A percentile compares a stretch with the other conserved stretches of the same genome.
Conservation (phyloP, 2,113 vertebrate genomes). For the Meles meles region DNA sequence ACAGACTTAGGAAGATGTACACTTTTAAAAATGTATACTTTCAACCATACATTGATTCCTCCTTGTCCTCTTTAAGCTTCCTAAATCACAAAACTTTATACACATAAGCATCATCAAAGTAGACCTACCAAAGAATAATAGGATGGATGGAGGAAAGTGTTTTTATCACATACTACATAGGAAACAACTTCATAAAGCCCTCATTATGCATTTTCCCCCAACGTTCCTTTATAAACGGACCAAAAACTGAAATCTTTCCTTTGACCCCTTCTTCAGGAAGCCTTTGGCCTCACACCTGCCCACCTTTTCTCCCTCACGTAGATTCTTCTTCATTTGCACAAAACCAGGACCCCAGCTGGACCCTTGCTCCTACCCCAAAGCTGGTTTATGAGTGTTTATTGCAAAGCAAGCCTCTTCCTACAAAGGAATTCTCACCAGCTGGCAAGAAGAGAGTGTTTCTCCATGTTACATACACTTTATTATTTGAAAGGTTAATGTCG, state of each 20-base stretch:
- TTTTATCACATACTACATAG: neutral
- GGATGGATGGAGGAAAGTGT: neutral
- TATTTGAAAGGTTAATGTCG: constrained; percentile 21
- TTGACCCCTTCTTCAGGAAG: neutral
- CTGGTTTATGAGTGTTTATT: neutral
- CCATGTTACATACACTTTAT: neutral
- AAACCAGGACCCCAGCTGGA: neutral
- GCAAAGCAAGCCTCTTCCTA: constrained; percentile 17
- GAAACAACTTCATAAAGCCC: neutral
- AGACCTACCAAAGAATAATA: neutral
- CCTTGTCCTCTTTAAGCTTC: neutral
- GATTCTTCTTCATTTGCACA: neutral
- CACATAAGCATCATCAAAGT: neutral
- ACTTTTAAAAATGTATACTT: neutral
- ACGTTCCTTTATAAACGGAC: neutral
- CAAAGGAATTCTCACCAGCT: constrained; percentile 8
- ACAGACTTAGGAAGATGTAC: neutral
- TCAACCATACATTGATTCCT: neutral
- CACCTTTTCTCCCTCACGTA: neutral
- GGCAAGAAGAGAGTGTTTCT: neutral
- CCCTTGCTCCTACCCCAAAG: neutral
- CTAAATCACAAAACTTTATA: neutral
- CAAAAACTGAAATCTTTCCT: neutral
- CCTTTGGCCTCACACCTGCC: neutral
- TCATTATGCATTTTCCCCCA: neutral